Evolutionary conservation across 2,113 vertebrate species (phyloP).

Genomic region (Casuarius casuarius): DNA sequence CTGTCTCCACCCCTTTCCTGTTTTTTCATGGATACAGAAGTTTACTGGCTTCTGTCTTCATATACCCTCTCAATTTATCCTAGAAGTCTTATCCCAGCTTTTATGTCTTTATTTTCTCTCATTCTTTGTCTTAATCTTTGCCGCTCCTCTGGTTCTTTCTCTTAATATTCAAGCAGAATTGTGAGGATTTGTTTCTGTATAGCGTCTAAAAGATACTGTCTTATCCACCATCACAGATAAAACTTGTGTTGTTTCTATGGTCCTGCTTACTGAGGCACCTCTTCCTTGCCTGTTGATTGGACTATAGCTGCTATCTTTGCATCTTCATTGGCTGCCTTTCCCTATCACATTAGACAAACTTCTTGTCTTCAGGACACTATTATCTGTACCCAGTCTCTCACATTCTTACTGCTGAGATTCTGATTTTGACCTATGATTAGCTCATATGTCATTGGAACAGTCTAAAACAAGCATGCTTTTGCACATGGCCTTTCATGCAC

Average conservation of each 20-base stretch:
- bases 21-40: background rate
- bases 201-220: background rate
- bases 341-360: background rate
- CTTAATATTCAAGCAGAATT: background rate
- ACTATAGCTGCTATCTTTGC: background rate
- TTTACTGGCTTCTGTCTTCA: background rate
- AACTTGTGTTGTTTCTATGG: background rate
- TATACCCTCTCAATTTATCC: background rate
- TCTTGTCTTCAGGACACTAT: background rate
- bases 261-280: background rate
- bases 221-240: background rate
- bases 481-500: background rate
- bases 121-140: background rate
- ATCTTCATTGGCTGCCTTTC: background rate
- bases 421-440: background rate
- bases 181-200: background rate
- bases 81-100: background rate
- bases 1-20: background rate
- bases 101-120: background rate
- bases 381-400: background rate
- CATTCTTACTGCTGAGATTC: background rate
- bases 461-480: background rate
- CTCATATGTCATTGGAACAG: background rate
- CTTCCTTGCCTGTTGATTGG: background rate
- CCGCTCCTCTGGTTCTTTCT: background rate